Evolutionary conservation across 1,140 invertebrate genomes (phyloP), one percentile per base, ranked within the genome.

Genomic region (Papilio aristodemus): DNA sequence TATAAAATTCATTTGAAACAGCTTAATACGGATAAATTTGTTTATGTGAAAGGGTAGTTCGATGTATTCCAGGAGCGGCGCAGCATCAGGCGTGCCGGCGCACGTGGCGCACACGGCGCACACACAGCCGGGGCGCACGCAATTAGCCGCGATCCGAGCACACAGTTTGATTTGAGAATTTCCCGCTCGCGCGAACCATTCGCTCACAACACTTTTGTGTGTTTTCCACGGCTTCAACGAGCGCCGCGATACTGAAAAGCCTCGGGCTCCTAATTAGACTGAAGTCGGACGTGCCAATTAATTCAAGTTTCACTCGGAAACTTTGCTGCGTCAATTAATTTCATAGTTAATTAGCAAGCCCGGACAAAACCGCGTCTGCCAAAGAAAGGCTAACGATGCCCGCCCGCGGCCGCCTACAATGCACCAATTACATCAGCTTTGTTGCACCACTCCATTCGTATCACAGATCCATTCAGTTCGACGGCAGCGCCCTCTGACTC

Each of bases 301-400:
- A 91, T 89, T 91, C 89, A 90, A 90, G 89, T 90, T 90, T 91
- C 86, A 86, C 85, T 89, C 86, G 84, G 86, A 88, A 90, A 91
- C 84, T 91, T 91, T 87, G 85, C 89, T 82, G 85, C 89, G 86
- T 91, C 89, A 91, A 91, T 91, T 91, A 91, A 91, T 90, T 91
- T 91, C 89, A 89, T 89, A 91, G 86, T 89, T 91, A 91, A 91
- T 91, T 91, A 91, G 87, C 89, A 87, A 81, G 84, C 74, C 79
- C 83, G 84, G 83, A 89, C 86, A 85, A 88, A 88, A 87, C 86
- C 85, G 82, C 84, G 80, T 82, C 82, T 82, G 79, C 75, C 83
- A 89, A 91, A 87, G 86, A 89, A 89, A 84, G 85, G 87, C 86
- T 88, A 89, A 87, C 87, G 86, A 85, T 82, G 85, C 78, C 77